Evolutionary conservation across 2,113 vertebrate species (phyloP).

Genomic region (Bungarus multicinctus): DNA sequence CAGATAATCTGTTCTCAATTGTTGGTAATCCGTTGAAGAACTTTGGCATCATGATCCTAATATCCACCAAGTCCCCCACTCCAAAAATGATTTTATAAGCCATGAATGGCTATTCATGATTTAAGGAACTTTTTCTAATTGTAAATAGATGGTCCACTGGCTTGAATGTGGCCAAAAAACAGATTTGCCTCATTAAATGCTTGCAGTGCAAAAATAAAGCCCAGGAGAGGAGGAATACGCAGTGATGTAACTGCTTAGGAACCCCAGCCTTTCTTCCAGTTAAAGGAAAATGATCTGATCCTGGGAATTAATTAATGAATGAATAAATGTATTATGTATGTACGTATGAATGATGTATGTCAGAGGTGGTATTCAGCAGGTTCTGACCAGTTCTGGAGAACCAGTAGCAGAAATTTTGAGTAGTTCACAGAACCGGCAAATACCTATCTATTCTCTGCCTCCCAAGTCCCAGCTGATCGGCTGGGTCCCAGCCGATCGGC

Average conservation of each 20-base stretch:
- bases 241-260: not conserved
- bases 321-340: too few species aligned
- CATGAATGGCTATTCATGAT: not conserved
- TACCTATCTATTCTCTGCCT: too few species aligned
- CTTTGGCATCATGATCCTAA: not conserved
- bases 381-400: too few species aligned
- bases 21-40: not conserved
- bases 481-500: too few species aligned
- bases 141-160: not conserved
- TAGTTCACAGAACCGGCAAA: too few species aligned
- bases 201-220: not conserved
- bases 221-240: not conserved
- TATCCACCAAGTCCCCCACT: not conserved
- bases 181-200: not conserved
- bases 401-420: too few species aligned
- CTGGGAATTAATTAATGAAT: not conserved
- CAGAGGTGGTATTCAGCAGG: too few species aligned
- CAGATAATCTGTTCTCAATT: not conserved
- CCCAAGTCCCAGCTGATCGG: too few species aligned
- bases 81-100: not conserved
- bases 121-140: not conserved
- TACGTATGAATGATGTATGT: too few species aligned
- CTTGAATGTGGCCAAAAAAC: not conserved
- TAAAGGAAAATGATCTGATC: not conserved
- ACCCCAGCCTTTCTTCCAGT: not conserved